phyloP scores from a whole-genome alignment of 2,113 vertebrate species.

The Taxidea taxus region DNA sequence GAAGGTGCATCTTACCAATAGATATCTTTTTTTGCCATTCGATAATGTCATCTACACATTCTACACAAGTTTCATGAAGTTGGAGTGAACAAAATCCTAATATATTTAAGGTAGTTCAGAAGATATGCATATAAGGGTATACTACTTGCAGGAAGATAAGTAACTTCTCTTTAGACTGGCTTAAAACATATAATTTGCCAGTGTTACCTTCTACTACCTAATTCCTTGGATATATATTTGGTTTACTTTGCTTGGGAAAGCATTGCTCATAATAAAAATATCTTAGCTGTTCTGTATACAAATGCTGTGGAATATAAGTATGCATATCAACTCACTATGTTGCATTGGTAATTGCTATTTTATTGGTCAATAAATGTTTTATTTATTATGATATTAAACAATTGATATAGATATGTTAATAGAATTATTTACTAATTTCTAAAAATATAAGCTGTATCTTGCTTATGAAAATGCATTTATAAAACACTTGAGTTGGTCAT shows the following conservation, averaged over 20 bases:
- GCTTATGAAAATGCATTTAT: neutral
- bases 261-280: conserved; percentile 15
- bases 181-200: neutral
- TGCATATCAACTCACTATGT: neutral
- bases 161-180: neutral
- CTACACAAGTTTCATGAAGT: neutral
- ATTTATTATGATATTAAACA: conserved; percentile 9
- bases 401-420: neutral
- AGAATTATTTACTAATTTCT: conserved; percentile 30
- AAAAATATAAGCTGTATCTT: neutral
- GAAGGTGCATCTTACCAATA: neutral
- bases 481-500: neutral
- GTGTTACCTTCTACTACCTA: neutral
- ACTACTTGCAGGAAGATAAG: neutral
- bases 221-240: neutral
- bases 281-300: neutral
- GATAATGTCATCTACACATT: neutral
- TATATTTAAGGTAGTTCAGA: neutral
- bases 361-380: neutral
- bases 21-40: neutral
- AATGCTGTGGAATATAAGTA: neutral
- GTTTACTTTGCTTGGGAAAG: conserved; percentile 37
- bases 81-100: neutral
- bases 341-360: conserved; percentile 21
- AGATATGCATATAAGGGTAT: neutral